These are phyloP conservation scores for Malaclemys terrapin DNA, from an alignment of 2,113 vertebrate species.

Conservation along the genomic window DNA sequence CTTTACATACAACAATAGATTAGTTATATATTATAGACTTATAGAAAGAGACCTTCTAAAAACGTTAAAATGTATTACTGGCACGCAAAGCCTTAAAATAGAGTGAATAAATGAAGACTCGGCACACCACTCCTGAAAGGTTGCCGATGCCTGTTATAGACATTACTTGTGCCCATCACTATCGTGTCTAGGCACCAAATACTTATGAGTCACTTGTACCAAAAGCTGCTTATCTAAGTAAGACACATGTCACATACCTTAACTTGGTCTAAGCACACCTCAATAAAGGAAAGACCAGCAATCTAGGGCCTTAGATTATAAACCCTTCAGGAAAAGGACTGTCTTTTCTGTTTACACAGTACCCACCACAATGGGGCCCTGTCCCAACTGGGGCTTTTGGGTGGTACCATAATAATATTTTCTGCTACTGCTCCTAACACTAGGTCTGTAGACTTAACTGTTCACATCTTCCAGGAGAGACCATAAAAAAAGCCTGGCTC, in stretches of 20 bases:
- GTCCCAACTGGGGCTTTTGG: background rate
- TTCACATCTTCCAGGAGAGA: background rate
- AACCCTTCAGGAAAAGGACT: background rate
- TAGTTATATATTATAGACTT: too few relatives aligned
- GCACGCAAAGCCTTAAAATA: too few relatives aligned
- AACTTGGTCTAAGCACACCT: background rate
- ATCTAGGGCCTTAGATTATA: background rate
- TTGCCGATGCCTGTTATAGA: background rate
- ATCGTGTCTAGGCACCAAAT: background rate
- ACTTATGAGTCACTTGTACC: conserved; percentile 29
- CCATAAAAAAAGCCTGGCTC: background rate
- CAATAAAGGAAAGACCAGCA: background rate
- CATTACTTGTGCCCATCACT: background rate
- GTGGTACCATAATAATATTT: background rate
- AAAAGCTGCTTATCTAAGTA: conserved; percentile 48
- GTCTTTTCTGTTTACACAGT: background rate
- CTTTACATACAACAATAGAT: too few relatives aligned
- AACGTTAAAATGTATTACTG: too few relatives aligned
- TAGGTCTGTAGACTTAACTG: background rate
- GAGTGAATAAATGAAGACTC: too few relatives aligned
- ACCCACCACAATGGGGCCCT: background rate
- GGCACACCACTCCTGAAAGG: too few relatives aligned
- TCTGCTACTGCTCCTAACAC: background rate
- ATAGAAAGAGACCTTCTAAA: too few relatives aligned
- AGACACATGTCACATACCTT: background rate